These are phyloP conservation scores for Pempheris klunzingeri DNA, from an alignment of 2,797 vertebrate genomes.

Conservation along the genomic window DNA sequence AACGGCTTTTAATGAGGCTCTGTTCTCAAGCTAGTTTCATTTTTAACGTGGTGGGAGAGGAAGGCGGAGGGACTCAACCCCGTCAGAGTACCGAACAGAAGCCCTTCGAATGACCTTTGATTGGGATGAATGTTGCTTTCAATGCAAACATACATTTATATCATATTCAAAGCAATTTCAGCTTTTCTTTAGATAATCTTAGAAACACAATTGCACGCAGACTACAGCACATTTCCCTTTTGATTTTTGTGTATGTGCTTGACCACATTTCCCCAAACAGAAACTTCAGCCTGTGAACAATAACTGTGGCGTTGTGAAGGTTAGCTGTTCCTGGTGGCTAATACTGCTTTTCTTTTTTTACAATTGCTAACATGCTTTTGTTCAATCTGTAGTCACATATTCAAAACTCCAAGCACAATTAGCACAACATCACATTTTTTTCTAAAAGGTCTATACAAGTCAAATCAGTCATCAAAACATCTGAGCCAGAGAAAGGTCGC, in stretches of 20 bases:
- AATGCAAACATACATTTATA: conserved; percentile 27
- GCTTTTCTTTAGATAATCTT: conserved; percentile 8
- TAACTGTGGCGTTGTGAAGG: neutral
- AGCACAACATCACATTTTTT: too few species aligned
- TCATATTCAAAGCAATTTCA: neutral
- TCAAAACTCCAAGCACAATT: too few species aligned
- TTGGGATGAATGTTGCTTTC: conserved; percentile 9
- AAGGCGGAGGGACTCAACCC: conserved; percentile 18
- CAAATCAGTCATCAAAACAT: too few species aligned
- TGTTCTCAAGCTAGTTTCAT: conserved; percentile 44
- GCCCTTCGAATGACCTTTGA: conserved; percentile 38
- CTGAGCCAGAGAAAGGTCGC: too few species aligned
- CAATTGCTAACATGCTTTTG: too few species aligned
- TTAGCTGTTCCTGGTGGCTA: conserved; percentile 13
- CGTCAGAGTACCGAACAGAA: conserved; percentile 11
- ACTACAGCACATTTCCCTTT: conserved; percentile 19
- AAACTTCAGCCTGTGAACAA: conserved; percentile 12
- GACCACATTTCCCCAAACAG: conserved; percentile 12
- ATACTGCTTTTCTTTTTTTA: too few species aligned
- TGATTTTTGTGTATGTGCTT: conserved; percentile 17
- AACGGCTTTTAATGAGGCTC: conserved; percentile 51
- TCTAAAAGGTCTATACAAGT: too few species aligned
- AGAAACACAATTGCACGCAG: neutral
- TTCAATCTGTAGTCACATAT: too few species aligned
- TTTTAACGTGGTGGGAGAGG: conserved; percentile 44